phyloP scores from a whole-genome alignment of 2,888 invertebrate genomes.

The Platerodrilus igneus region DNA sequence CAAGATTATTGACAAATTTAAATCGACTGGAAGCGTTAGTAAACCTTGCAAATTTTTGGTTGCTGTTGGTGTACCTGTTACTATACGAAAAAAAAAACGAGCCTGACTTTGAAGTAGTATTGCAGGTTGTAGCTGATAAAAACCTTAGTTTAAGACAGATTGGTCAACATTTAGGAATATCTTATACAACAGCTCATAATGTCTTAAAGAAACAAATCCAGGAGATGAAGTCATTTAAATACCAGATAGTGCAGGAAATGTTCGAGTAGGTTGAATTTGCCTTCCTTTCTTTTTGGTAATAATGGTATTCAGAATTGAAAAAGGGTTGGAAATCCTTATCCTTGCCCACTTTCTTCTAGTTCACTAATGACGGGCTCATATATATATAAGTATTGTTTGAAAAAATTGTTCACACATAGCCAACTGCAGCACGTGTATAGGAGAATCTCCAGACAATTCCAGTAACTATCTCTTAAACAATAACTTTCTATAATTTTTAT shows the following conservation, averaged over 20 bases:
- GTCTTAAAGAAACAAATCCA: background rate
- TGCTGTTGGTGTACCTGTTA: no score
- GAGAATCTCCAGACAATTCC: no score
- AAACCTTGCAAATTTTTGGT: background rate
- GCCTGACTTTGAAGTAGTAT: background rate
- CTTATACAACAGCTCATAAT: background rate
- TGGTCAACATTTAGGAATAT: background rate
- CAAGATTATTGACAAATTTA: background rate
- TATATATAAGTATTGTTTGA: no score
- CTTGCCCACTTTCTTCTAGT: no score
- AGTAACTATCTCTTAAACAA: no score
- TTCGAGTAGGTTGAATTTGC: constrained; percentile 1
- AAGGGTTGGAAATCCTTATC: no score
- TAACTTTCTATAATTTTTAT: no score
- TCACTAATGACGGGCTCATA: no score
- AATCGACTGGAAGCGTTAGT: background rate
- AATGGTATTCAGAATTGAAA: no score
- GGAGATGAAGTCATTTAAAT: background rate
- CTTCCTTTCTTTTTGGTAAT: no score
- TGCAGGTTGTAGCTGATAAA: background rate
- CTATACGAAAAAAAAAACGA: background rate
- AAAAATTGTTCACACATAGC: no score
- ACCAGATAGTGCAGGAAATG: background rate
- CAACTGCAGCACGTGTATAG: no score
- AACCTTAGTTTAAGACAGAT: background rate